Evolutionary conservation across 2,888 invertebrate species (phyloP).

Genomic region (Agrochola lychnidis): DNA sequence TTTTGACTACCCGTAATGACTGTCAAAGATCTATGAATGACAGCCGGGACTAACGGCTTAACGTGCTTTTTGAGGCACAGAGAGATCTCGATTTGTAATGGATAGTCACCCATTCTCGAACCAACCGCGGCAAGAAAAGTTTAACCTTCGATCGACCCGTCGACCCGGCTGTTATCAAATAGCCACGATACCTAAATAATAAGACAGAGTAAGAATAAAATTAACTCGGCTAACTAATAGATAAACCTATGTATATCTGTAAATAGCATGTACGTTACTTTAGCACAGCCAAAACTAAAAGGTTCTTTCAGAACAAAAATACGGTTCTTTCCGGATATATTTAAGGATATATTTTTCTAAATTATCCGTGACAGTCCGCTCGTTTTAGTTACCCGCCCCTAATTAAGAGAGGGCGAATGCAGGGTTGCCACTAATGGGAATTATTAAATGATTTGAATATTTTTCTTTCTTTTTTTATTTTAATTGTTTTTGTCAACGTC

Average conservation of each 20-base stretch:
- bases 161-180: too few species aligned
- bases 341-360: conserved; percentile 54
- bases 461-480: background rate
- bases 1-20: too few species aligned
- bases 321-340: conserved; percentile 16
- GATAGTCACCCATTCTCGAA: too few species aligned
- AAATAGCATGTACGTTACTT: background rate
- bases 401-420: conserved; percentile 54
- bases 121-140: too few species aligned
- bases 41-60: too few species aligned
- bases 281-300: conserved; percentile 11
- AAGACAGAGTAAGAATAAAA: background rate
- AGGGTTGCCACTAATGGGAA: conserved; percentile 26
- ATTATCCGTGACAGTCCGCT: conserved; percentile 49
- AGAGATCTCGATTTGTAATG: too few species aligned
- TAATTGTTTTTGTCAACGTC: background rate
- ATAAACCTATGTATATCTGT: background rate
- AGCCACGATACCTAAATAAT: background rate
- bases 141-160: too few species aligned
- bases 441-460: background rate
- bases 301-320: conserved; percentile 1
- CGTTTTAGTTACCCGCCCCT: conserved; percentile 54
- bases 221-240: background rate
- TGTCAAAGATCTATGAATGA: too few species aligned
- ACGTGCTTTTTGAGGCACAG: background rate